Base-by-base conservation (phyloP, 2,797 vertebrate genomes). In the Mionectes olivaceus region DNA sequence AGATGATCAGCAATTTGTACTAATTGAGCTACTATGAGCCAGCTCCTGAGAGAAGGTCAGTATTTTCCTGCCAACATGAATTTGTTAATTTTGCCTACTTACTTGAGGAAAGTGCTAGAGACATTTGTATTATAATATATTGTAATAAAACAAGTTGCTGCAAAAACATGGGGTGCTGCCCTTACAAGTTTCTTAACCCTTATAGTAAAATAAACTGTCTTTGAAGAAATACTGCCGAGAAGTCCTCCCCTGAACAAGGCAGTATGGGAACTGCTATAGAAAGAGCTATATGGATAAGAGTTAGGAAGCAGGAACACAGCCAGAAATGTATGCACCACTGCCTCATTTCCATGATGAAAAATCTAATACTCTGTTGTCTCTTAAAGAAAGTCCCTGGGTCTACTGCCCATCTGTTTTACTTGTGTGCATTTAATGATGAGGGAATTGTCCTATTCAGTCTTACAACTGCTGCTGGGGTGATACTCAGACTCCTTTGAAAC, bases 131-230 rank as follows among this genome's bases (percentile, higher is more conserved):
- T 77, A 52, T 90, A 67, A 87, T 80, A 67, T 67, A 74, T 41
- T 85, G 52, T 30, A 91, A 94, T 78, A 91, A 86, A 94, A 73
- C 56, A 67, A 6, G 4, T 46, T 90, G 16, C 68, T 91, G 30
- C 37, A 85, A 88, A 95, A 95, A 9, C 92, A 95, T 76, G 86
- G 86, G 93, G 76, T 90, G 73, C 17, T 95, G 49, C 27, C 30
- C 46, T 86, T 88, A 11, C 35, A 77, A 74, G 59, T 65, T 87
- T 83, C 71, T 89, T 89, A 93, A 77, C 32, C 32, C 32, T 77
- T 83, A 83, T 86, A 52, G 27, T 11, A 84, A 91, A 88, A 90
- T 80, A 91, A 93, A 83, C 52, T 91, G n/a, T 55, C 52, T 92
- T 85, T n/a, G 57, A 94, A 90, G 5, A 65, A 71, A 32, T 52